phyloP scores from a whole-genome alignment of 2,888 invertebrate genomes.

The Drosophila kokeensis region DNA sequence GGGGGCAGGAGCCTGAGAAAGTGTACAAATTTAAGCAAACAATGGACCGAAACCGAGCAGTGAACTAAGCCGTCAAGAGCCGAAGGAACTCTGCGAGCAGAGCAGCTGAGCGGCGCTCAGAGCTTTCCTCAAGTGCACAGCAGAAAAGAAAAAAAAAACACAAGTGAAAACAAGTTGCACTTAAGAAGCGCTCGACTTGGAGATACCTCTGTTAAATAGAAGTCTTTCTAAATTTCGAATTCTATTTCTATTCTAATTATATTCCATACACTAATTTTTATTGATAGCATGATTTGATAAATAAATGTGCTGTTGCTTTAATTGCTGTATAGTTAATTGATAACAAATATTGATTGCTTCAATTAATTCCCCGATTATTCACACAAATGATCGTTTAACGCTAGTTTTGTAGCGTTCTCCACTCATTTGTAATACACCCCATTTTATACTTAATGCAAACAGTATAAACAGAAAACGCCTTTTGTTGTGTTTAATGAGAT shows the following conservation, averaged over 20 bases:
- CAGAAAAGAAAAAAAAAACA: slow-evolving; percentile 5
- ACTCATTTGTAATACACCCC: not conserved
- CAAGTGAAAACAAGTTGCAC: slow-evolving; percentile 20
- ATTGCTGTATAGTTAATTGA: not conserved
- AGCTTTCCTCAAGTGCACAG: slow-evolving; percentile 27
- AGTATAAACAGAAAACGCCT: slow-evolving; percentile 19
- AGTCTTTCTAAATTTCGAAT: not conserved
- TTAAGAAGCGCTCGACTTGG: slow-evolving; percentile 3
- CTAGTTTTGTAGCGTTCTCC: not conserved
- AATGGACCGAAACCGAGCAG: slow-evolving; percentile 70
- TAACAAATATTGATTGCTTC: not conserved
- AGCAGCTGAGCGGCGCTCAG: slow-evolving; percentile 21
- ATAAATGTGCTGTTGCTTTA: not conserved
- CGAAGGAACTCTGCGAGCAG: slow-evolving; percentile 5
- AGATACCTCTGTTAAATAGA: slow-evolving; percentile 7
- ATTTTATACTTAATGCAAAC: not conserved
- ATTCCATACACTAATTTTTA: not conserved
- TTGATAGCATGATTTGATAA: not conserved
- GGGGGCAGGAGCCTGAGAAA: slow-evolving; percentile 44
- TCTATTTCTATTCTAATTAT: too few species aligned
- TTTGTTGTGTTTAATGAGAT: slow-evolving; percentile 74
- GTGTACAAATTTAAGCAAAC: slow-evolving; percentile 77
- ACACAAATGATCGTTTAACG: not conserved
- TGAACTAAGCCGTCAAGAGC: slow-evolving; percentile 33
- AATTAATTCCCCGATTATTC: not conserved